Conservation (phyloP, 2,888 invertebrate species). For the Chironomus tentans region DNA sequence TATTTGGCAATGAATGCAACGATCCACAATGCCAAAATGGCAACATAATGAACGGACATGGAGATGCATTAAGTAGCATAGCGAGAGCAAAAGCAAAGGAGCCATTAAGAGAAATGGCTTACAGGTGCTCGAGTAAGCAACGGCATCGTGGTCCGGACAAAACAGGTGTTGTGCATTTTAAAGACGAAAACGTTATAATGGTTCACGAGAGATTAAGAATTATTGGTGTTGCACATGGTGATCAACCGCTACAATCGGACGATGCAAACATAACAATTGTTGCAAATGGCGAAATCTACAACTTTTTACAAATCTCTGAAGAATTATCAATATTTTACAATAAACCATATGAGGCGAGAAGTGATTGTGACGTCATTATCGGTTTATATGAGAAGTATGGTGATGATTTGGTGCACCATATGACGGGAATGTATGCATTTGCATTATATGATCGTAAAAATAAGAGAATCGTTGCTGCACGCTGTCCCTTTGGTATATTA, state of each 20-base stretch:
- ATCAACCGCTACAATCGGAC: constrained; percentile 38
- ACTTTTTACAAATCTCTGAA: constrained; percentile 37
- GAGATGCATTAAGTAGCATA: background rate
- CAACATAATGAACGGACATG: background rate
- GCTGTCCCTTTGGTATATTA: constrained; percentile 42
- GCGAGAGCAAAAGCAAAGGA: constrained; percentile 28
- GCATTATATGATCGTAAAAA: constrained; percentile 37
- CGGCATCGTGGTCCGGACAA: constrained; percentile 41
- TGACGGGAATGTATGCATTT: constrained; percentile 41
- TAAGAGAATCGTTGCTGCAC: constrained; percentile 36
- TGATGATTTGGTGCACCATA: constrained; percentile 34
- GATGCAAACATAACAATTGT: constrained; percentile 36
- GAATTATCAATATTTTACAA: constrained; percentile 36
- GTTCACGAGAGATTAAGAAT: constrained; percentile 39
- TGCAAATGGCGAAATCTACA: constrained; percentile 42
- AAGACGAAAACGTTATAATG: constrained; percentile 37
- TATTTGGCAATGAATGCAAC: constrained; percentile 32
- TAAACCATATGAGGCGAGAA: constrained; percentile 36
- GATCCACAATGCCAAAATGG: background rate
- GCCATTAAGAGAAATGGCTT: constrained; percentile 37
- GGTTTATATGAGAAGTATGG: constrained; percentile 38
- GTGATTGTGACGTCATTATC: constrained; percentile 41
- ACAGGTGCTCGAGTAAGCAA: constrained; percentile 38
- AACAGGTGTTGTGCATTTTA: constrained; percentile 36
- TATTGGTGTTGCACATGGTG: constrained; percentile 37